Evolutionary conservation across 2,797 vertebrate species (phyloP), one percentile per base, ranked within the genome.

Genomic region (Crypturellus tataupa): DNA sequence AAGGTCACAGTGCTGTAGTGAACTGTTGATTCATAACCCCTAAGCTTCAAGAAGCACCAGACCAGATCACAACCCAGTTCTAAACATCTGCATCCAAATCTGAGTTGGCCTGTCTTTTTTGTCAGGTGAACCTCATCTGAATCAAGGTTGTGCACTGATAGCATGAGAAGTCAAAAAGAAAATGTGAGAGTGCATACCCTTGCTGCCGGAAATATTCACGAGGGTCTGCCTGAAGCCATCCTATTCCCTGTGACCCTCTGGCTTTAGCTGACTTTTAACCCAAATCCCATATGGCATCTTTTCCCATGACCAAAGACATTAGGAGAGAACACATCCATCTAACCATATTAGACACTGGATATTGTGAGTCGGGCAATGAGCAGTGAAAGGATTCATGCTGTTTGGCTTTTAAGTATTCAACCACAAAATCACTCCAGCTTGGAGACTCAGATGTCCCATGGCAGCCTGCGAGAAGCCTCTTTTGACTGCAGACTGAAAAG

Each of bases 281-380:
- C 42, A 40, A 89, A 90, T 40, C n/a, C 29, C 9, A 1, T 11
- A 12, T 3, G 62, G 53, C 37, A 59, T 44, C 68, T 80, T 93
- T 87, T 91, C 64, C 78, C 46, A 40, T 24, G 71, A 77, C 68
- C 71, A 65, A 65, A 84, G 64, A 9, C 10, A 9, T 1, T 44
- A 37, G n/a, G 73, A 69, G 33, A 67, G 64, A 94, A 59, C 18
- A 39, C 31, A 40, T 64, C n/a, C 19, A 2, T 59, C 33, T 64
- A 79, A 29, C 70, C 10, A 2, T 6, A 35, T 62, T 24, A 77
- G 70, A 60, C 19, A 35, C 25, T 40, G 58, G 53, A 75, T 69
- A 68, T 90, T 1, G 3, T 21, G 24, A 0, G 0, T 3, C 24
- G n/a, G 60, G 64, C 87, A 62, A 44, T 6, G 40, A 87, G 68